Base-by-base conservation (phyloP, 2,888 invertebrate genomes). In the Catocala sponsa region DNA sequence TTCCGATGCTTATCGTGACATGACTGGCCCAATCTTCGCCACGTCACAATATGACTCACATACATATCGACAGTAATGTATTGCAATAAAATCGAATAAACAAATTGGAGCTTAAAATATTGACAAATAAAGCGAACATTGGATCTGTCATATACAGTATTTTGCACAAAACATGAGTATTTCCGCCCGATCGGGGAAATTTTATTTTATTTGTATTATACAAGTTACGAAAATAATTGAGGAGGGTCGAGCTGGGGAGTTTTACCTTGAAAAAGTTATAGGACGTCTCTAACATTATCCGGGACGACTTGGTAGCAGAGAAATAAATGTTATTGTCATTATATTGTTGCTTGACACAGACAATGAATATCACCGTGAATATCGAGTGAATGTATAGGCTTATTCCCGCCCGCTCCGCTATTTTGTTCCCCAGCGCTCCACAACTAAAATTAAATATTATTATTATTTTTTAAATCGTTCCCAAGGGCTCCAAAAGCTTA, bases 1-100 rank as follows among this genome's bases (percentile, higher is more conserved):
- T 73, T 73, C 68, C 68, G 50, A 60, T 48, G 51, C 11, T 13
- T 6, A 57, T 60, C 60, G 52, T 62, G 42, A 63, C 68, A 59
- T 62, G 56, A 55, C 70, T 49, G 38, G 74, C 57, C 43, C 47
- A 38, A 61, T 48, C 6, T 44, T 53, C 33, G 4, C 55, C 33
- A 50, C 49, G 10, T 7, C 35, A 32, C 35, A 25, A 25, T 25
- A 25, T 25, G 10, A 41, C 15, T 55, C 38, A 48, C n/a, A n/a
- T 15, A 12, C n/a, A n/a, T 13, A 50, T 35, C 35, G 35, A 50
- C 12, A 38, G 11, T 35, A 50, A 50, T 50, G 50, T 13, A 50
- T 7, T n/a, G 11, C 25, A 33, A 49, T 13, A 12, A 50, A 35
- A 5, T 48, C 13, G 13, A 50, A 49, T 49, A 49, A 12, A 13